Conservation (phyloP, 2,797 vertebrate genomes). For the Oreonectes daqikongensis region DNA sequence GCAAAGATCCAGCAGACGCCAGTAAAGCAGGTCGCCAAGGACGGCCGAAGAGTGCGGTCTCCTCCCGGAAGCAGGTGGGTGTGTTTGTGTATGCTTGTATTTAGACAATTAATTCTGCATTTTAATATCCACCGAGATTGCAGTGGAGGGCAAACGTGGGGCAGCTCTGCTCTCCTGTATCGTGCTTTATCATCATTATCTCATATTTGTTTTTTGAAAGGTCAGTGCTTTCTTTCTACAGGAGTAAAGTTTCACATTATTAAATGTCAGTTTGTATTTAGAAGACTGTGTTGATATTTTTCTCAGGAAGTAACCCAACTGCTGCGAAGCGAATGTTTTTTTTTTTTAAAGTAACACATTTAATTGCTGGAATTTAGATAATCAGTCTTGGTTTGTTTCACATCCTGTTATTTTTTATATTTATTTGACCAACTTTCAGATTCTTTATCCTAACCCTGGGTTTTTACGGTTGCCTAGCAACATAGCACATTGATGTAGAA, state of each 20-base stretch:
- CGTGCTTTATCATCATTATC: conserved; percentile 39
- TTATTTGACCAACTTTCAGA: neutral
- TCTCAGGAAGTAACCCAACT: neutral
- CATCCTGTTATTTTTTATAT: neutral
- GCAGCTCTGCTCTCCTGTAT: conserved; percentile 16
- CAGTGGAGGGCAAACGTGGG: conserved; percentile 21
- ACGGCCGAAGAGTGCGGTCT: conserved; percentile 68
- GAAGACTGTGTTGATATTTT: conserved; percentile 14
- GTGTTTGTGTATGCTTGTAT: conserved; percentile 31
- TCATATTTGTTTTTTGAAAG: conserved; percentile 41
- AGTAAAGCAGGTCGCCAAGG: conserved; percentile 62
- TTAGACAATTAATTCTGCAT: conserved; percentile 32
- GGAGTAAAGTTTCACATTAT: conserved; percentile 8
- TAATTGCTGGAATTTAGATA: neutral
- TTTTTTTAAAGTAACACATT: neutral
- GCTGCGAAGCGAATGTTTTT: neutral
- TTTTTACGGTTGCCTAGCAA: neutral
- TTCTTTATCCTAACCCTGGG: neutral
- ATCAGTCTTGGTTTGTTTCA: neutral
- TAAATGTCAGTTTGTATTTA: conserved; percentile 36
- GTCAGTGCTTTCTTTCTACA: conserved; percentile 29
- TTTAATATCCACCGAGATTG: conserved; percentile 34
- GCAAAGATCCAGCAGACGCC: conserved; percentile 60
- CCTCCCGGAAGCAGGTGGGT: conserved; percentile 84
- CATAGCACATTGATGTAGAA: neutral